Conservation (phyloP, 2,797 vertebrate species). For the Sorex maritimensis region DNA sequence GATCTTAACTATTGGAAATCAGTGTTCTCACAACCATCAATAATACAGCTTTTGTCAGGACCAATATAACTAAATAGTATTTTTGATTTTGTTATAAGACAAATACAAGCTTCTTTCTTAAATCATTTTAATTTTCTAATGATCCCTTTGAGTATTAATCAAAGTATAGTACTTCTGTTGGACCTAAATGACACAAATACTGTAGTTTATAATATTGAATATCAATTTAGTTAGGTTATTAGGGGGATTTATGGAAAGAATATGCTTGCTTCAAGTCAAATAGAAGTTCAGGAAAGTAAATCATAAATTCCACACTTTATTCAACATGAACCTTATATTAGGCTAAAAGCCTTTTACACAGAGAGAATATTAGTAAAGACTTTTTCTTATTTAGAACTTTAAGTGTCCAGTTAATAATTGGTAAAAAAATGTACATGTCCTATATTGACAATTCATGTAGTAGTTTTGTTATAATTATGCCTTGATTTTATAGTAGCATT, state of each 20-base stretch:
- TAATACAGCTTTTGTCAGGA: conserved; percentile 34
- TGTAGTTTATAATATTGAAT: not conserved
- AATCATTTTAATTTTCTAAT: conserved; percentile 23
- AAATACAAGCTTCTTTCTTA: not conserved
- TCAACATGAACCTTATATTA: conserved; percentile 71
- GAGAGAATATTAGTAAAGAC: conserved; percentile 78
- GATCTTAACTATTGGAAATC: not conserved
- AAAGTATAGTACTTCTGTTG: conserved; percentile 11
- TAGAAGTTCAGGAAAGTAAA: conserved; percentile 63
- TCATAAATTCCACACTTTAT: conserved; percentile 77
- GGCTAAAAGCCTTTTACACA: conserved; percentile 81
- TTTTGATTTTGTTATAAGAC: conserved; percentile 9
- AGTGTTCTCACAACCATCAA: conserved; percentile 3
- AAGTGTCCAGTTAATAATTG: conserved; percentile 80
- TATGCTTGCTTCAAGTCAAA: conserved; percentile 62
- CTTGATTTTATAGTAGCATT: conserved; percentile 61
- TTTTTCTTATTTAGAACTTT: conserved; percentile 65
- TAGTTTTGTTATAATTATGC: conserved; percentile 38
- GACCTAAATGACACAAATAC: not conserved
- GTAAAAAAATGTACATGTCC: conserved; percentile 32
- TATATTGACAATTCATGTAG: not conserved
- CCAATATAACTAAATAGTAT: not conserved
- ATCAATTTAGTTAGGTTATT: conserved; percentile 67
- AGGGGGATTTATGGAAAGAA: conserved; percentile 52
- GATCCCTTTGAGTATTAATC: not conserved